Percentiles rank a stretch among this genome's conserved stretches.
phyloP scores from a whole-genome alignment of 2,888 invertebrate genomes.

The Neoitamus cyanurus region DNA sequence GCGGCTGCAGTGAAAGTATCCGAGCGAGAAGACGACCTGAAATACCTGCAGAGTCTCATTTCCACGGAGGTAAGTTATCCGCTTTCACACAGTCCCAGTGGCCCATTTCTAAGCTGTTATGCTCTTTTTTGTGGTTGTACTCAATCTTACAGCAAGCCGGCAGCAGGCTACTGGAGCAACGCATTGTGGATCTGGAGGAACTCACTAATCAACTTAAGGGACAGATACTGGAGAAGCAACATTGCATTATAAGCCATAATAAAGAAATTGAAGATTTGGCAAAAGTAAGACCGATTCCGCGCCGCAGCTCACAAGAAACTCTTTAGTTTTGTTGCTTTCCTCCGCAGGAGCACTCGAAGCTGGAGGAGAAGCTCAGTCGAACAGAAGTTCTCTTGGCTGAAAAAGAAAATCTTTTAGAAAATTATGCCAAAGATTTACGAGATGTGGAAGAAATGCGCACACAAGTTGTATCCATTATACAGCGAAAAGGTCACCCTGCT shows the following conservation, averaged over 20 bases:
- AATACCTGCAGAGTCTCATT: constrained; percentile 25
- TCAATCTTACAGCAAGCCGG: constrained; percentile 12
- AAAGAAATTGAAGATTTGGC: constrained; percentile 46
- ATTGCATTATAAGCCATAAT: constrained; percentile 21
- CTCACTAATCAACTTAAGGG: constrained; percentile 19
- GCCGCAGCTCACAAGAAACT: background rate
- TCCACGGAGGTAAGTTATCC: constrained; percentile 18
- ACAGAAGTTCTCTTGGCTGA: constrained; percentile 23
- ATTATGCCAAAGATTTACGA: constrained; percentile 44
- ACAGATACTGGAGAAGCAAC: constrained; percentile 26
- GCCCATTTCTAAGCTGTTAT: background rate
- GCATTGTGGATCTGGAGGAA: background rate
- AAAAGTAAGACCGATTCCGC: background rate
- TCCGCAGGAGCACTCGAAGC: constrained; percentile 29
- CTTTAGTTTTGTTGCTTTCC: background rate
- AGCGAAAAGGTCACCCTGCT: constrained; percentile 18
- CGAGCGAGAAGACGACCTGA: constrained; percentile 38
- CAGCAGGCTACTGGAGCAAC: background rate
- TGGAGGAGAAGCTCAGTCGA: constrained; percentile 22
- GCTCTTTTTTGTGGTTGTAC: background rate
- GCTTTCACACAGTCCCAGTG: background rate
- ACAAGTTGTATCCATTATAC: constrained; percentile 45
- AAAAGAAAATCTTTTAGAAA: constrained; percentile 42
- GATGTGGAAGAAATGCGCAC: constrained; percentile 48
- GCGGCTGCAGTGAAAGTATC: background rate